Evolutionary conservation across 2,888 invertebrate genomes (phyloP), one percentile per base, ranked within the genome.

Genomic region (Tenthredo livida): DNA sequence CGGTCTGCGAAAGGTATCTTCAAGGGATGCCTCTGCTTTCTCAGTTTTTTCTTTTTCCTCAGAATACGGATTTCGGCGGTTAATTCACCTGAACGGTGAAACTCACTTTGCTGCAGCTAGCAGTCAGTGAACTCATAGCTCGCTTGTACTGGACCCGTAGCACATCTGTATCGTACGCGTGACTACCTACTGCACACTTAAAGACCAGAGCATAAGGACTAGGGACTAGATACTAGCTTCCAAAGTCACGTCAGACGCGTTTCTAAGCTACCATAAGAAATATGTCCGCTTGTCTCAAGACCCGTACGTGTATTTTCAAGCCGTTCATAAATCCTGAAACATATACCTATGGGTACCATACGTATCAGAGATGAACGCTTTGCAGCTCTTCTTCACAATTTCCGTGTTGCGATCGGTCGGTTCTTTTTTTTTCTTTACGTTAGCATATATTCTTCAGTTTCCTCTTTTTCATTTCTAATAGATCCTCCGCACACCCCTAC

Each of bases 111-210:
- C 65, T 12, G 12, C 6, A 7, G 25, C 17, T 1, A 37, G 82
- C 65, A 82, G 61, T 82, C 82, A 82, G 65, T 82, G 82, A 82
- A 61, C 82, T n/a, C n/a, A n/a, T n/a, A n/a, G n/a, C n/a, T 43
- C 82, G 25, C 3, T 61, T n/a, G n/a, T 37, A 29, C 43, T 37
- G 54, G 77, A 70, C 70, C 65, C 61, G 61, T 25, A 12, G 25
- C 33, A 29, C 33, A 72, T 72, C 70, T 72, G 70, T 72, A 72
- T 40, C 40, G n/a, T n/a, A n/a, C n/a, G 70, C 70, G 70, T 61
- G 37, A 72, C 33, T 72, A 72, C 70, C n/a, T 72, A 37, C 33
- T 61, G 25, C 61, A 61, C 61, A 61, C 61, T 61, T 25, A 61
- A 61, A 61, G 61, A 70, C 33, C n/a, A 37, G 70, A 50, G 12